A percentile compares a stretch with the other conserved stretches of the same genome.
Conservation (phyloP, 2,888 invertebrate species). For the Glaucopsyche alexis region DNA sequence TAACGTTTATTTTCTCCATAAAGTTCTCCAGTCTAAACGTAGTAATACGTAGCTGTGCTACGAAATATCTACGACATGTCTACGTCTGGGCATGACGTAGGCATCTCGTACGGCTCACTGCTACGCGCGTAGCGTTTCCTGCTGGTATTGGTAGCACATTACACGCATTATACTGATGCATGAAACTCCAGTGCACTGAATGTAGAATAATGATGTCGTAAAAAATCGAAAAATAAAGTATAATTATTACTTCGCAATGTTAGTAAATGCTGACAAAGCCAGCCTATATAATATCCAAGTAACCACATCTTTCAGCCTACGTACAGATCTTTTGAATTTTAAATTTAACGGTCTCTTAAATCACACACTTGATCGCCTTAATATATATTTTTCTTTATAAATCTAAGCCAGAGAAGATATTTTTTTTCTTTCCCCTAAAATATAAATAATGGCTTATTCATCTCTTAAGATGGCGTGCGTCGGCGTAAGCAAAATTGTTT, state of each 20-base stretch:
- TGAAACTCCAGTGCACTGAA: too few species aligned
- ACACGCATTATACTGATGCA: too few species aligned
- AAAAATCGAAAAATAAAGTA: too few species aligned
- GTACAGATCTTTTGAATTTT: too few species aligned
- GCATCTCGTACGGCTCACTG: neutral
- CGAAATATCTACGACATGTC: neutral
- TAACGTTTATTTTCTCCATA: neutral
- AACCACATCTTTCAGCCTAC: too few species aligned
- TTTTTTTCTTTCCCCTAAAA: neutral
- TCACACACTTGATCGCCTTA: neutral
- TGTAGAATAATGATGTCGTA: too few species aligned
- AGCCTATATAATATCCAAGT: too few species aligned
- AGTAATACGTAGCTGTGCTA: neutral
- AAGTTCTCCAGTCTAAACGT: neutral
- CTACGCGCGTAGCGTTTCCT: neutral
- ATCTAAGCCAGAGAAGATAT: neutral
- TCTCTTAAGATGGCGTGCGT: neutral
- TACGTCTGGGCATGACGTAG: neutral
- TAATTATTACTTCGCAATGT: too few species aligned
- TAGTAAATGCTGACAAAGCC: too few species aligned
- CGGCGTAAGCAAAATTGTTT: neutral
- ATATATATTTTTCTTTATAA: neutral
- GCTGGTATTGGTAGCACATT: too few species aligned
- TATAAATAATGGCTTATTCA: neutral
- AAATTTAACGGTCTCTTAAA: neutral